Conservation (phyloP, 1,140 invertebrate species). For the Drosophila ercepeae region DNA sequence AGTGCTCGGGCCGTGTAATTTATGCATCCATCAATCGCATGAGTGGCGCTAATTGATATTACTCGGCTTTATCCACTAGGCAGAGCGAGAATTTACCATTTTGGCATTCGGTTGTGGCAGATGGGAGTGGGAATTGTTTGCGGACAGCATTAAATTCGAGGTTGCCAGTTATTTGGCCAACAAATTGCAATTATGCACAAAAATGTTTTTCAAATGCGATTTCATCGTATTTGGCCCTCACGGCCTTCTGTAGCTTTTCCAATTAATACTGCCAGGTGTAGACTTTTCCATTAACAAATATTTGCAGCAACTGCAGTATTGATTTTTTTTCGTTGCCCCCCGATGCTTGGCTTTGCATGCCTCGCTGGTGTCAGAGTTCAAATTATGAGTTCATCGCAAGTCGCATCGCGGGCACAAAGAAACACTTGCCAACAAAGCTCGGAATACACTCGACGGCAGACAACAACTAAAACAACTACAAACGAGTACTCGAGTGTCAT, state of each 20-base stretch:
- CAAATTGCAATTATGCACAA: conserved; percentile 28
- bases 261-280: conserved; percentile 2
- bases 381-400: conserved; percentile 76
- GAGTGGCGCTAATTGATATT: conserved; percentile 55
- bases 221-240: conserved; percentile 4
- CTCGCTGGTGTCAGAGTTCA: conserved; percentile 67
- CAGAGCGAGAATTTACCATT: conserved; percentile 23
- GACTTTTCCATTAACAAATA: conserved; percentile 23
- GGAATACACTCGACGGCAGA: conserved; percentile 71
- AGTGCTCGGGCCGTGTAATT: conserved; percentile 38
- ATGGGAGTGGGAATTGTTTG: conserved; percentile 13
- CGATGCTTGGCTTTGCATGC: background rate
- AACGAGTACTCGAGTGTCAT: conserved; percentile 45
- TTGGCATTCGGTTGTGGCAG: background rate
- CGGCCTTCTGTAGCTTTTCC: background rate
- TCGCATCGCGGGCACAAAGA: conserved; percentile 58
- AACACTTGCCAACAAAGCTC: conserved; percentile 67
- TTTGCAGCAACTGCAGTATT: conserved; percentile 27
- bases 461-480: conserved; percentile 24
- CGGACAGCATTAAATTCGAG: conserved; percentile 12
- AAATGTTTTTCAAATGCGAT: conserved; percentile 21
- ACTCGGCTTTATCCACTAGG: conserved; percentile 1
- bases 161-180: conserved; percentile 23
- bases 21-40: conserved; percentile 68
- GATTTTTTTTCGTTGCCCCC: conserved; percentile 20